These are phyloP conservation scores for Ischnura elegans DNA, from an alignment of 2,888 invertebrate genomes.

Conservation along the genomic window DNA sequence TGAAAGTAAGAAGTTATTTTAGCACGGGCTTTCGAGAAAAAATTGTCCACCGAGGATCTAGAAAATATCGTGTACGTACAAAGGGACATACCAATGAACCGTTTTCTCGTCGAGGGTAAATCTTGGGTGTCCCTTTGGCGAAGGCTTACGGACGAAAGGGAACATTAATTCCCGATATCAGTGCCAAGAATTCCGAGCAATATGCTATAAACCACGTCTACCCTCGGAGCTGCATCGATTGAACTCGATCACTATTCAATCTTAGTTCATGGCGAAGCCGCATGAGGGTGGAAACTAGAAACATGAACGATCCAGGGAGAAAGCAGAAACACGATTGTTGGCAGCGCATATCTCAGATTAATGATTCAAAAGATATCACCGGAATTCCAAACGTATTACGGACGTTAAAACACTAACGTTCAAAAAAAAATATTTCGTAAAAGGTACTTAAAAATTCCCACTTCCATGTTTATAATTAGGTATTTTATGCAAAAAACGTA, in stretches of 20 bases:
- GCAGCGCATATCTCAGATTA: neutral
- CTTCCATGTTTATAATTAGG: no score
- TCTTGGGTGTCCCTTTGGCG: neutral
- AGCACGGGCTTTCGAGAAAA: no score
- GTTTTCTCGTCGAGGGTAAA: neutral
- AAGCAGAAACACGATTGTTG: neutral
- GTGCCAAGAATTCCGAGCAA: neutral
- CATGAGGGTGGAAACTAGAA: neutral
- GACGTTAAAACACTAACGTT: no score
- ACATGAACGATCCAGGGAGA: neutral
- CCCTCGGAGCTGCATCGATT: conserved; percentile 5
- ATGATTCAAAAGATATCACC: neutral
- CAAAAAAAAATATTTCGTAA: no score
- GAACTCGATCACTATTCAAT: conserved; percentile 1
- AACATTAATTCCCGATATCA: neutral
- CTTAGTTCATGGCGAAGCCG: neutral
- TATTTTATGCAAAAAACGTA: no score
- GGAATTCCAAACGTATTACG: no score
- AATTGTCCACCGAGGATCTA: no score
- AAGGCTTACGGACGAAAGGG: neutral
- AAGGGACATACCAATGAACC: no score
- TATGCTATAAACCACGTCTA: neutral
- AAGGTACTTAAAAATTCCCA: no score
- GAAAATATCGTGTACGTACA: no score
- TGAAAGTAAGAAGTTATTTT: no score